Base-by-base conservation (phyloP, 2,797 vertebrate genomes). In the Characodon lateralis region DNA sequence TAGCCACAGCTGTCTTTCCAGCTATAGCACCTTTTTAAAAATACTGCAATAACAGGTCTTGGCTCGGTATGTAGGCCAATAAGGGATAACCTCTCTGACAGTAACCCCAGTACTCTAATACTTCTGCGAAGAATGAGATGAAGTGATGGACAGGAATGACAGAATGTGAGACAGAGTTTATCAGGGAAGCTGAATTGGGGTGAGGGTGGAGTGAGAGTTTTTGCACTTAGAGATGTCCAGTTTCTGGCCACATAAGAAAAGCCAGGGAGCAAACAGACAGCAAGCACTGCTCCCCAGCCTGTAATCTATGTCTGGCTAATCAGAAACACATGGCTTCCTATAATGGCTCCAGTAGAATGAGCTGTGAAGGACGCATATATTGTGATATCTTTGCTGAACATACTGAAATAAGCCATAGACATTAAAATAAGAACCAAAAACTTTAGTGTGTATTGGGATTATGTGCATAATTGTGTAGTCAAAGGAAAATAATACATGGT, bases 271-370 rank as follows among this genome's bases (percentile, higher is more conserved):
- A 74, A 79, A 86, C 87, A 89, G 89, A 90, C 91, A 89, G 90
- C 92, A 86, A 91, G 89, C 83, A 31, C 89, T 83, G 89, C 86
- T 92, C 84, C 89, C 87, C 88, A 90, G 92, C 91, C 89, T 93
- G 88, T 93, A 95, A 95, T 94, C 94, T 92, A 86, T 61, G 91
- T 90, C 81, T 69, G 86, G 82, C 83, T 95, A 95, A 96, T 96
- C 92, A 94, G 89, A 95, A 95, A 94, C 93, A 95, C 92, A 95
- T 95, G 94, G 89, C 85, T 86, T 79, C 78, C 83, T 77, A 94
- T 93, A 93, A 94, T 92, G 92, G 92, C 90, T 91, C 83, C 89
- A 92, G 87, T 95, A 74, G 83, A 88, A 74, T 80, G 73, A 90
- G 82, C 85, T 87, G 89, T 43, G 43, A 90, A 86, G 87, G 86